These are phyloP conservation scores for Perithous albicinctus DNA, from an alignment of 2,888 invertebrate species.

Conservation along the genomic window DNA sequence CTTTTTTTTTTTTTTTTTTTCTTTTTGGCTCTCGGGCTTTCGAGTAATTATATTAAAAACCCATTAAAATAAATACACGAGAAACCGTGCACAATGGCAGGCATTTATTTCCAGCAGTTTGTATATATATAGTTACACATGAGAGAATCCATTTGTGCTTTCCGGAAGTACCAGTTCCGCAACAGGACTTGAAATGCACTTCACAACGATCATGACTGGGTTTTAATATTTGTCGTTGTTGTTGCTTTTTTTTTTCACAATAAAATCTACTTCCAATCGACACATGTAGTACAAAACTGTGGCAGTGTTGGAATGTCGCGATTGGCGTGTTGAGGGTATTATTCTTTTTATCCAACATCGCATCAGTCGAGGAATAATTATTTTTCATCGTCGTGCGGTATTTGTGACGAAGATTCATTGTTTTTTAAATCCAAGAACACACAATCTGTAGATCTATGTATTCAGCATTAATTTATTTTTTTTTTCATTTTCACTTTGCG, in stretches of 20 bases:
- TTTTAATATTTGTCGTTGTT: too few relatives aligned
- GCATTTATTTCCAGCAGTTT: constrained; percentile 33
- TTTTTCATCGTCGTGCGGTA: background rate
- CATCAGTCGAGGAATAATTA: background rate
- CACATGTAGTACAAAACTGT: too few relatives aligned
- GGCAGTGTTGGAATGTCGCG: background rate
- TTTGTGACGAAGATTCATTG: too few relatives aligned
- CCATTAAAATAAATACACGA: constrained; percentile 14
- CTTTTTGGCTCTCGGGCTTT: background rate
- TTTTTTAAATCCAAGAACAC: too few relatives aligned
- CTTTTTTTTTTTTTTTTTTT: background rate
- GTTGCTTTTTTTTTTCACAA: background rate
- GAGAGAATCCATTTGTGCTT: constrained; percentile 19
- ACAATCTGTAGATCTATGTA: too few relatives aligned
- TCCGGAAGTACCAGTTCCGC: constrained; percentile 27
- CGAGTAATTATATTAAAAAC: background rate
- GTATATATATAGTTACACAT: constrained; percentile 1
- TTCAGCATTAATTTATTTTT: too few relatives aligned
- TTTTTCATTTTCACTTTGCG: background rate
- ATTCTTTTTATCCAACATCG: background rate
- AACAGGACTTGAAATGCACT: background rate
- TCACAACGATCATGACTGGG: background rate
- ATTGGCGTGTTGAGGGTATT: background rate
- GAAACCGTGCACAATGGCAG: background rate
- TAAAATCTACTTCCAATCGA: background rate